Conservation (phyloP, 1,140 invertebrate genomes). For the Theocolax elegans region DNA sequence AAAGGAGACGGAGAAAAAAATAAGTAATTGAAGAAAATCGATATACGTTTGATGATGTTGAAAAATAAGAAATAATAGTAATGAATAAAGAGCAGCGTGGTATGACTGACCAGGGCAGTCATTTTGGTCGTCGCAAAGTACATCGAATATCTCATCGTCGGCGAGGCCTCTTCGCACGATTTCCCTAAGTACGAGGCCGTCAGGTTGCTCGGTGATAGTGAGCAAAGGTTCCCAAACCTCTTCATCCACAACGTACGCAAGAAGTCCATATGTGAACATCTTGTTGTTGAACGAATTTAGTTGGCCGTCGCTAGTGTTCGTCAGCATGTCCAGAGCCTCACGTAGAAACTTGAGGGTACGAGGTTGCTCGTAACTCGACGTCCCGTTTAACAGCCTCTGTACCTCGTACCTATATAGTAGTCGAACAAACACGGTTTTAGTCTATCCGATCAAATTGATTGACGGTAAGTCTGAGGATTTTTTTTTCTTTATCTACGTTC, state of each 20-base stretch:
- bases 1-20: too few species aligned
- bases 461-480: too few species aligned
- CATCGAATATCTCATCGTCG: constrained; percentile 53
- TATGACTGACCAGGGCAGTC: constrained; percentile 55
- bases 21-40: too few species aligned
- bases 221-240: constrained; percentile 59
- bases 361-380: constrained; percentile 50
- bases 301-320: background rate
- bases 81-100: too few species aligned
- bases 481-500: too few species aligned
- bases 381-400: constrained; percentile 57
- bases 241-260: constrained; percentile 47
- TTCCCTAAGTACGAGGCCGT: constrained; percentile 53
- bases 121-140: constrained; percentile 54
- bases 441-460: too few species aligned
- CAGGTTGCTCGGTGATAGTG: constrained; percentile 51
- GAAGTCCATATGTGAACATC: constrained; percentile 60
- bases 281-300: constrained; percentile 60
- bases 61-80: too few species aligned
- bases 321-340: constrained; percentile 58
- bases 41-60: too few species aligned
- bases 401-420: constrained; percentile 55
- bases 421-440: background rate
- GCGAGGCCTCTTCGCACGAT: constrained; percentile 46
- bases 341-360: constrained; percentile 56